phyloP scores from a whole-genome alignment of 2,888 invertebrate species.

The Pseudolycoriella hygida region DNA sequence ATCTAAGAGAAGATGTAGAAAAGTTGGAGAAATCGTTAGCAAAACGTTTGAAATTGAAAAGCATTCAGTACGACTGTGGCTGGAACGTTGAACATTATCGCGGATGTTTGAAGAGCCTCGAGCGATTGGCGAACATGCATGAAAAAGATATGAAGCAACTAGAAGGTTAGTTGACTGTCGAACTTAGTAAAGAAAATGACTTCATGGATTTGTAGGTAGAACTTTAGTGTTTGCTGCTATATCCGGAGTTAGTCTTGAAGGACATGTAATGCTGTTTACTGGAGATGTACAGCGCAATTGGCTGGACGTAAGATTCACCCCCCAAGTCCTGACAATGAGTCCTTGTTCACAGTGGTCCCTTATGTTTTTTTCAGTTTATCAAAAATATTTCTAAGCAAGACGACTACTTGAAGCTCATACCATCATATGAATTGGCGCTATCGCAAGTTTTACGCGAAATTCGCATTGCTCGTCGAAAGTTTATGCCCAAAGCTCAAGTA shows the following conservation, averaged over 20 bases:
- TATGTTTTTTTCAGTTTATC: constrained; percentile 42
- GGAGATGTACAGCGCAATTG: constrained; percentile 88
- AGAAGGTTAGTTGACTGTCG: constrained; percentile 30
- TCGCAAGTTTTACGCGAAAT: constrained; percentile 71
- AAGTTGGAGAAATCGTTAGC: constrained; percentile 23
- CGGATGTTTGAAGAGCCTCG: constrained; percentile 75
- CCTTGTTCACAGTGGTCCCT: no score
- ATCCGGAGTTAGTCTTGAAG: constrained; percentile 81
- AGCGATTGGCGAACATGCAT: constrained; percentile 57
- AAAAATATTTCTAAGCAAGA: constrained; percentile 66
- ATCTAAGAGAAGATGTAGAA: constrained; percentile 54
- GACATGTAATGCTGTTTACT: constrained; percentile 76
- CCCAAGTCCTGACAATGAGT: no score
- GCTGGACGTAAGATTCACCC: constrained; percentile 53
- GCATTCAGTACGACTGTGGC: constrained; percentile 62
- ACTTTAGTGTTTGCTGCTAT: constrained; percentile 73
- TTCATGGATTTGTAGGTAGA: constrained; percentile 34
- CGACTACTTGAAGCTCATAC: constrained; percentile 50
- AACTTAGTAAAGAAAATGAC: neutral
- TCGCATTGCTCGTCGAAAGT: constrained; percentile 71
- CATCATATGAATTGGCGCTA: constrained; percentile 67
- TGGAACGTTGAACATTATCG: constrained; percentile 81
- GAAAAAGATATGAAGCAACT: constrained; percentile 48
- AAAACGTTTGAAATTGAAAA: constrained; percentile 33
- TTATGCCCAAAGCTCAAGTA: constrained; percentile 80